Evolutionary conservation across 2,888 invertebrate genomes (phyloP).

Genomic region (Mylabris sibirica): DNA sequence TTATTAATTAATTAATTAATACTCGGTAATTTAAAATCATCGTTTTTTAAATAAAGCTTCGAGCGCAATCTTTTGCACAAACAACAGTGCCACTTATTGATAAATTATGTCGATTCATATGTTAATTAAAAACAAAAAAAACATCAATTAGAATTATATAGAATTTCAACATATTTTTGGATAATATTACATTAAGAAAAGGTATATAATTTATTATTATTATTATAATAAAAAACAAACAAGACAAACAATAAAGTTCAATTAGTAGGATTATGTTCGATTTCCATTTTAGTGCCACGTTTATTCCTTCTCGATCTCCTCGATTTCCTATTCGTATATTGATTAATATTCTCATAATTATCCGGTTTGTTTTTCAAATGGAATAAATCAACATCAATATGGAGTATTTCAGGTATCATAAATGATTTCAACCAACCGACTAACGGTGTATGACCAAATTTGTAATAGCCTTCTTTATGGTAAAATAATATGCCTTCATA

Average conservation of each 20-base stretch:
- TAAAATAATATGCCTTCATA: conserved; percentile 93
- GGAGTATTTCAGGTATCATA: conserved; percentile 84
- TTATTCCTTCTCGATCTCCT: conserved; percentile 16
- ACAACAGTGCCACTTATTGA: not conserved
- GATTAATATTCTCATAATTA: conserved; percentile 63
- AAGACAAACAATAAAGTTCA: conserved; percentile 5
- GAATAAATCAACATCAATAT: conserved; percentile 58
- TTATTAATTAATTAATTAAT: conserved; percentile 23
- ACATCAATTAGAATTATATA: not conserved
- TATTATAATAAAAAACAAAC: not conserved
- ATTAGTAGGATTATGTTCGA: conserved; percentile 6
- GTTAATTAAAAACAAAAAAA: not conserved
- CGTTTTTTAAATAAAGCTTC: conserved; percentile 15
- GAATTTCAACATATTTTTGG: conserved; percentile 8
- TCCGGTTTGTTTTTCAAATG: conserved; percentile 62
- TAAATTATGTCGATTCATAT: not conserved
- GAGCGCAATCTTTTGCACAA: not conserved
- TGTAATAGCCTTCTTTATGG: conserved; percentile 82
- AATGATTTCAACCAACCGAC: conserved; percentile 91
- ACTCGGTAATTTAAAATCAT: conserved; percentile 29
- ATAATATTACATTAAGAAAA: not conserved
- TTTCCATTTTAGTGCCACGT: not conserved
- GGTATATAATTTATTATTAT: not conserved
- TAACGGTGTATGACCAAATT: conserved; percentile 79
- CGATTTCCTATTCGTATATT: conserved; percentile 60